Base-by-base conservation (phyloP, 2,113 vertebrate genomes). In the Xiphophorus hellerii region DNA sequence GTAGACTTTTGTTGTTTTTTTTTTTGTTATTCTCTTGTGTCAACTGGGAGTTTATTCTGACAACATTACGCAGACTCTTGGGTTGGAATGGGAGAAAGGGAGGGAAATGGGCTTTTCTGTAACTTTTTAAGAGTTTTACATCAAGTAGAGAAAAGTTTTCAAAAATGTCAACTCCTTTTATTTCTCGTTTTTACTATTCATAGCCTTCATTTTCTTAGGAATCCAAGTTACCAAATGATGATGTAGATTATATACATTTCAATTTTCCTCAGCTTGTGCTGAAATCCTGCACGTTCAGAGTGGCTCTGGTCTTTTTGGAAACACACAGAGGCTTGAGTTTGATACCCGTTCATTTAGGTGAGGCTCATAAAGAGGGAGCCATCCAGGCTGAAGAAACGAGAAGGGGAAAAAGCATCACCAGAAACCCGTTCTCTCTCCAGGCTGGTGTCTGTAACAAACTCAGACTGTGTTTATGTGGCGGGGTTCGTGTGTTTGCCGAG, bases 311-410 rank as follows among this genome's bases (percentile, higher is more conserved):
- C 66, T 72, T 20, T 42, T 39, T 48, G 11, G 29, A 64, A 70
- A 71, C 51, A 58, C 66, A 27, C 6, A 13, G 68, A 76, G 76
- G 69, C 28, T 37, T 61, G 79, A 79, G 74, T 66, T 67, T 80
- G 66, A 79, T 66, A 85, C 74, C 83, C 86, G 79, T 85, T 90
- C 85, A 91, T 89, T 89, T 82, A 25, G 30, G 12, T 61, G 83
- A 77, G 76, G 78, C 77, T 89, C 76, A 11, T 63, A n/a, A 66
- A 58, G 75, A 76, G 75, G 80, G 28, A 80, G 77, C 4, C 60
- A 74, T 58, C 60, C 63, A 70, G 62, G 44, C 62, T 63, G 37
- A 1, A 22, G 12, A 42, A 9, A n/a, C 22, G 22, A 58, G 51
- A 17, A n/a, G 25, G 51, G 25, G 51, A 11, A 14, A 14, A 67